These are phyloP conservation scores for Larimichthys crocea DNA, from an alignment of 2,113 vertebrate species.

Conservation along the genomic window DNA sequence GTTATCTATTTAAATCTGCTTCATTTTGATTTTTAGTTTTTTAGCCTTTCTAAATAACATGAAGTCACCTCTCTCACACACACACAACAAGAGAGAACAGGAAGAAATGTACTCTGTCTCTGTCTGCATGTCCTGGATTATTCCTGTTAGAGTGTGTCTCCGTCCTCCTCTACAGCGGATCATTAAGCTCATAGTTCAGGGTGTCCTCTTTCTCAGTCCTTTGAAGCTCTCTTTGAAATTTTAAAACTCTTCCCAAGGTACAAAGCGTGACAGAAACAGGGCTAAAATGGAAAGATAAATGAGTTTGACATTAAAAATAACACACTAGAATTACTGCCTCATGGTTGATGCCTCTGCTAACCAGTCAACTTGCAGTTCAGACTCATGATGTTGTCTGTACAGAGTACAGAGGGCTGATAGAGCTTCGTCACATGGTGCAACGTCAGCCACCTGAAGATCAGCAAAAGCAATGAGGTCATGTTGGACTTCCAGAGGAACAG, in stretches of 20 bases:
- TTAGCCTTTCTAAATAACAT: slow-evolving; percentile 10
- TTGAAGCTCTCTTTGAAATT: slow-evolving; percentile 16
- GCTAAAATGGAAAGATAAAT: slow-evolving; percentile 4
- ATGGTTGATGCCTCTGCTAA: too few relatives aligned
- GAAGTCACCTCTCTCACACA: neutral
- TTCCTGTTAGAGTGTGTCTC: slow-evolving; percentile 26
- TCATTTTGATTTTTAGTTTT: slow-evolving; percentile 15
- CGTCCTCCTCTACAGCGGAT: slow-evolving; percentile 10
- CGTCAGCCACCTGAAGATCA: too few relatives aligned
- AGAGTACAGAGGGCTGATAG: too few relatives aligned
- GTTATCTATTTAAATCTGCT: slow-evolving; percentile 24
- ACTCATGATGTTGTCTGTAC: too few relatives aligned
- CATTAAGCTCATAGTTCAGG: slow-evolving; percentile 51
- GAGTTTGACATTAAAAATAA: slow-evolving; percentile 31
- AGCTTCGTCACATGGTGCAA: too few relatives aligned
- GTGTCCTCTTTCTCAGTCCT: slow-evolving; percentile 43
- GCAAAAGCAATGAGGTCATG: too few relatives aligned
- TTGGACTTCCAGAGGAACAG: too few relatives aligned
- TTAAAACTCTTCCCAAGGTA: slow-evolving; percentile 6
- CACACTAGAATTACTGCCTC: slow-evolving; percentile 5
- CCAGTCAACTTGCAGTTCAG: too few relatives aligned
- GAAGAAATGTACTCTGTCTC: slow-evolving; percentile 3
- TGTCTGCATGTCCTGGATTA: slow-evolving; percentile 33
- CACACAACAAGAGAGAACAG: neutral
- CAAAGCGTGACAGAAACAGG: neutral